A percentile compares a stretch with the other conserved stretches of the same genome.
These are phyloP conservation scores for Enteromius unitaeniatus DNA, from an alignment of 2,797 vertebrate species.

Conservation along the genomic window DNA sequence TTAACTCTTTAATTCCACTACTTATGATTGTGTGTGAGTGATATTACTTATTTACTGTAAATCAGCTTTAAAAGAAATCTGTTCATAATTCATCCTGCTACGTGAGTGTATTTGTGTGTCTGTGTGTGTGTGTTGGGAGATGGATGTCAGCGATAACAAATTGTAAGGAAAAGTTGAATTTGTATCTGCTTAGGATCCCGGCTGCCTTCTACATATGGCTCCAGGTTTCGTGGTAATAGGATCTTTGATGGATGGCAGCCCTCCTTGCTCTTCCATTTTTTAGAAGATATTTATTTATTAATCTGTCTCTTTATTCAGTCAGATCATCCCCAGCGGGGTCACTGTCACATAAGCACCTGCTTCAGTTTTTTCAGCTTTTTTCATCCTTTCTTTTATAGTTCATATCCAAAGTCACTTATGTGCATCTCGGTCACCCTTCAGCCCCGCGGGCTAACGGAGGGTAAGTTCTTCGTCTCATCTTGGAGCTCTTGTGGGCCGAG, in stretches of 20 bases:
- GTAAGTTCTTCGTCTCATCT: slow-evolving; percentile 30
- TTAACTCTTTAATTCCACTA: slow-evolving; percentile 42
- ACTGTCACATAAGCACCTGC: slow-evolving; percentile 53
- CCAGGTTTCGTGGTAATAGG: slow-evolving; percentile 78
- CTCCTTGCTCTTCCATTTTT: slow-evolving; percentile 67
- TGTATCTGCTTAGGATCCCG: slow-evolving; percentile 79
- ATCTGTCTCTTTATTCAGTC: slow-evolving; percentile 78
- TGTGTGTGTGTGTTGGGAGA: slow-evolving; percentile 53
- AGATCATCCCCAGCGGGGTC: slow-evolving; percentile 65
- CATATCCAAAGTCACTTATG: slow-evolving; percentile 28
- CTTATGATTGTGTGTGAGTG: not conserved
- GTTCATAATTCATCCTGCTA: slow-evolving; percentile 76
- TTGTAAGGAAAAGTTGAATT: slow-evolving; percentile 78
- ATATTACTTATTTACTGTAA: not conserved
- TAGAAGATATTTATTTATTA: slow-evolving; percentile 73
- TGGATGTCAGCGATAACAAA: slow-evolving; percentile 81
- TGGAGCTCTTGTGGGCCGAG: slow-evolving; percentile 14
- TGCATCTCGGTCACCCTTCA: slow-evolving; percentile 27
- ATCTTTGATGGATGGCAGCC: slow-evolving; percentile 81
- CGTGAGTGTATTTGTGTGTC: slow-evolving; percentile 43
- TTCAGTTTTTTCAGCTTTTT: slow-evolving; percentile 29
- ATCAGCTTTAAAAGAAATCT: slow-evolving; percentile 62
- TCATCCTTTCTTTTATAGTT: slow-evolving; percentile 27
- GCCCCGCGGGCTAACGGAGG: slow-evolving; percentile 27
- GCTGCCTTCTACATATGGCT: slow-evolving; percentile 79